phyloP scores from a whole-genome alignment of 2,797 vertebrate species.

The Morelia viridis region DNA sequence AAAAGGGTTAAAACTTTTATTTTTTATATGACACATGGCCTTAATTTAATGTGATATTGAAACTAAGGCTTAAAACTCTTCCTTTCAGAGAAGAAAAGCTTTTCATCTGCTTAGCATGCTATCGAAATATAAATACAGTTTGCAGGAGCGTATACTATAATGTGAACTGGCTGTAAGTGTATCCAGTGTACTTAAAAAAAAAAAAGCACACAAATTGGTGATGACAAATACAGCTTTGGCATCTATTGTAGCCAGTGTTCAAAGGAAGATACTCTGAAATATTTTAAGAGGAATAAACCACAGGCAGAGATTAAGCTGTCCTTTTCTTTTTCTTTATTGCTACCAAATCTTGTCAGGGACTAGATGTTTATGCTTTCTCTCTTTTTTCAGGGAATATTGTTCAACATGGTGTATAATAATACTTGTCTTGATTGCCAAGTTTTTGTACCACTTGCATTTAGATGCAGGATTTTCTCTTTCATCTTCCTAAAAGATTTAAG shows the following conservation, averaged over 20 bases:
- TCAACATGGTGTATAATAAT: background rate
- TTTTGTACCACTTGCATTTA: background rate
- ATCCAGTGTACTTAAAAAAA: slow-evolving; percentile 6
- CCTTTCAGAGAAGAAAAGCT: background rate
- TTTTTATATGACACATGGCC: background rate
- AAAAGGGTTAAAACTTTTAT: background rate
- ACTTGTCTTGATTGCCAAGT: background rate
- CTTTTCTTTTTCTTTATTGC: background rate
- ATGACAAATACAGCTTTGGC: background rate
- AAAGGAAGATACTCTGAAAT: background rate
- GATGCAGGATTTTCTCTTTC: background rate
- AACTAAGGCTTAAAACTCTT: background rate
- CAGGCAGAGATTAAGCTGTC: background rate
- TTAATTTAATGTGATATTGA: background rate
- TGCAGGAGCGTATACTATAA: background rate
- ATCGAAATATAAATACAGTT: background rate
- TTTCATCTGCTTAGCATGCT: accelerated
- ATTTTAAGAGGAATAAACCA: background rate
- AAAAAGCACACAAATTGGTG: background rate
- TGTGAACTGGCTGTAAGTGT: background rate
- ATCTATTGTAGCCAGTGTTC: background rate
- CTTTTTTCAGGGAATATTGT: background rate
- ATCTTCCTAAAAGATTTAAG: background rate
- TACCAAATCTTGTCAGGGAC: background rate
- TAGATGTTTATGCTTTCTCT: background rate